phyloP scores from a whole-genome alignment of 2,113 vertebrate species.

The Lasiurus borealis region DNA sequence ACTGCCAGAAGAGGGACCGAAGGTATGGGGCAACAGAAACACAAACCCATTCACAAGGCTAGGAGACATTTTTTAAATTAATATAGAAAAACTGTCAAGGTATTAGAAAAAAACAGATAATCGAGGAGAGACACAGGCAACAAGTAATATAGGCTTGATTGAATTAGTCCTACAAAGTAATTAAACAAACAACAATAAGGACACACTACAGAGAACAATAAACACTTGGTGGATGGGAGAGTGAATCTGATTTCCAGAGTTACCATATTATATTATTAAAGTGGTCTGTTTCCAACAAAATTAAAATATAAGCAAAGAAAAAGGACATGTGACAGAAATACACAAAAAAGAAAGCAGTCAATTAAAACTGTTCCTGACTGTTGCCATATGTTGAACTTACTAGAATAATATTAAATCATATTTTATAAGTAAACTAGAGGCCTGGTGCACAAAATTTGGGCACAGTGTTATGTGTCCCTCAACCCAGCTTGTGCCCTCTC shows the following conservation, averaged over 20 bases:
- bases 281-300: too few relatives aligned
- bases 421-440: not conserved
- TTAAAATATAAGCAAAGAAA: not conserved
- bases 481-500: too few relatives aligned
- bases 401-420: not conserved
- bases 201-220: too few relatives aligned
- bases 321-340: not conserved
- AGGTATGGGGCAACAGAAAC: not conserved
- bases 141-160: not conserved
- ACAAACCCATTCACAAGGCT: not conserved
- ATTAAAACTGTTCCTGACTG: not conserved
- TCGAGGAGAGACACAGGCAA: not conserved
- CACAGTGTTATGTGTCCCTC: too few relatives aligned
- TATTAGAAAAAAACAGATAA: not conserved
- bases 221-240: not conserved
- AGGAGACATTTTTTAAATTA: not conserved
- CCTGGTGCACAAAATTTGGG: too few relatives aligned
- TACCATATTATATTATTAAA: not conserved
- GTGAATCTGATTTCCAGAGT: not conserved
- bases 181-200: not conserved
- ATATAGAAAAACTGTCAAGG: not conserved
- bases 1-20: not conserved
- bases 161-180: not conserved
- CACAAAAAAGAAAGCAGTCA: not conserved
- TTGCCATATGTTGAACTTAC: not conserved